Conservation (phyloP, 2,888 invertebrate species). For the Mongoloraphidia duomilia region DNA sequence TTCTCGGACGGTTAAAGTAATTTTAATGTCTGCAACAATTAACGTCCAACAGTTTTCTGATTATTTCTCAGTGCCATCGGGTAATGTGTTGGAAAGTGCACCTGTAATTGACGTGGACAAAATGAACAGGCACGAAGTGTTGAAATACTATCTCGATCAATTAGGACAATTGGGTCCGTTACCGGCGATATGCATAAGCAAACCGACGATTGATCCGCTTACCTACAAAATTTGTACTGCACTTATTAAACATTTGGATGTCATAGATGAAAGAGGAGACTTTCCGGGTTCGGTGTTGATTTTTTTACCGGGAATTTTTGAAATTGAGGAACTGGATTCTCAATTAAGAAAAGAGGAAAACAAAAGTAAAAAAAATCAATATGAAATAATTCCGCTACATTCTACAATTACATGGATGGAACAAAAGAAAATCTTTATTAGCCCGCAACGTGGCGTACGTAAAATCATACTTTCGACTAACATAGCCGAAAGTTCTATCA, state of each 20-base stretch:
- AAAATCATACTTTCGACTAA: conserved; percentile 84
- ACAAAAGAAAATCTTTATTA: conserved; percentile 43
- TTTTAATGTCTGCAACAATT: conserved; percentile 93
- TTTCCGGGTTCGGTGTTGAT: conserved; percentile 56
- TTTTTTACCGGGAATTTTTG: conserved; percentile 77
- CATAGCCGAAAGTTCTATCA: conserved; percentile 86
- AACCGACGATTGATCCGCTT: conserved; percentile 33
- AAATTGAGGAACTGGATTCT: conserved; percentile 59
- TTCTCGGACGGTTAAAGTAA: conserved; percentile 49
- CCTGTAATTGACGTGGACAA: conserved; percentile 41
- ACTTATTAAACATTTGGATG: conserved; percentile 48
- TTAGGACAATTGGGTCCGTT: conserved; percentile 22
- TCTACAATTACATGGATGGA: conserved; percentile 54
- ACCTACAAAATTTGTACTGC: conserved; percentile 29
- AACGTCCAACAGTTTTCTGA: conserved; percentile 54
- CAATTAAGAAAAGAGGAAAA: conserved; percentile 19
- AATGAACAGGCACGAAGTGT: conserved; percentile 38
- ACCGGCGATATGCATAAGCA: conserved; percentile 41
- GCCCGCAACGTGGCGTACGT: conserved; percentile 46
- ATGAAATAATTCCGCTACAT: conserved; percentile 35
- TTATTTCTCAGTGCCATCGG: conserved; percentile 40
- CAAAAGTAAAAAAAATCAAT: conserved; percentile 20
- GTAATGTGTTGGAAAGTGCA: conserved; percentile 28
- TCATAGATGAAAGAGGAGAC: conserved; percentile 34
- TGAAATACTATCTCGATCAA: conserved; percentile 47